phyloP scores from a whole-genome alignment of 2,113 vertebrate species.

The Pteronura brasiliensis region DNA sequence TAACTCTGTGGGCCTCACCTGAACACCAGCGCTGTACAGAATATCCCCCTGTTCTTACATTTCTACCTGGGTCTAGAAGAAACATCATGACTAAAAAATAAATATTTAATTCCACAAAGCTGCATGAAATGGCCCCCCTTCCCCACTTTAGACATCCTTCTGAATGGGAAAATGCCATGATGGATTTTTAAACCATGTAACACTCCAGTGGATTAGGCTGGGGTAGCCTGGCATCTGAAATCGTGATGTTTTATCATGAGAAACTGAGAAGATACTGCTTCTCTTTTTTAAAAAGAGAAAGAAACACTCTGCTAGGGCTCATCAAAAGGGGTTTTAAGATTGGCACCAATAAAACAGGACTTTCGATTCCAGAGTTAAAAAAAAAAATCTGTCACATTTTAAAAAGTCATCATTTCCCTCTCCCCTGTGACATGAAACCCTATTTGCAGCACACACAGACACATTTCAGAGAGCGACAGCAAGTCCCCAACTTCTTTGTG shows the following conservation, averaged over 20 bases:
- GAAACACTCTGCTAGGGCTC: not conserved
- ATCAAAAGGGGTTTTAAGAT: conserved; percentile 61
- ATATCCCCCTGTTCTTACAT: not conserved
- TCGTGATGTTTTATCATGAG: conserved; percentile 3
- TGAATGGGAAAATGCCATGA: not conserved
- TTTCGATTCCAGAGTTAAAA: conserved; percentile 7
- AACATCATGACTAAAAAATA: not conserved
- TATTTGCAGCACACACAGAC: not conserved
- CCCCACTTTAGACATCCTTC: not conserved
- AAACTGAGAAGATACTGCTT: conserved; percentile 17
- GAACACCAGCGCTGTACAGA: not conserved
- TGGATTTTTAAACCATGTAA: not conserved
- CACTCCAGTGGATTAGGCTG: not conserved
- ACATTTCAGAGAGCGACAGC: not conserved
- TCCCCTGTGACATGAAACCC: not conserved
- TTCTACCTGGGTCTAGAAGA: not conserved
- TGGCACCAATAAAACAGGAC: conserved; percentile 49
- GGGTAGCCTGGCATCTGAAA: not conserved
- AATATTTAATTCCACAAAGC: not conserved
- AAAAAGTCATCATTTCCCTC: conserved; percentile 25
- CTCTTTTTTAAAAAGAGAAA: conserved; percentile 32
- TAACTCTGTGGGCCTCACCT: not conserved
- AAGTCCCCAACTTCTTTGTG: not conserved
- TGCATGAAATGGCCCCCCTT: not conserved
- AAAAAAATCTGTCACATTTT: not conserved